A percentile compares a stretch with the other conserved stretches of the same genome.
These are phyloP conservation scores for Eledona agricola DNA, from an alignment of 2,888 invertebrate species.

Conservation along the genomic window DNA sequence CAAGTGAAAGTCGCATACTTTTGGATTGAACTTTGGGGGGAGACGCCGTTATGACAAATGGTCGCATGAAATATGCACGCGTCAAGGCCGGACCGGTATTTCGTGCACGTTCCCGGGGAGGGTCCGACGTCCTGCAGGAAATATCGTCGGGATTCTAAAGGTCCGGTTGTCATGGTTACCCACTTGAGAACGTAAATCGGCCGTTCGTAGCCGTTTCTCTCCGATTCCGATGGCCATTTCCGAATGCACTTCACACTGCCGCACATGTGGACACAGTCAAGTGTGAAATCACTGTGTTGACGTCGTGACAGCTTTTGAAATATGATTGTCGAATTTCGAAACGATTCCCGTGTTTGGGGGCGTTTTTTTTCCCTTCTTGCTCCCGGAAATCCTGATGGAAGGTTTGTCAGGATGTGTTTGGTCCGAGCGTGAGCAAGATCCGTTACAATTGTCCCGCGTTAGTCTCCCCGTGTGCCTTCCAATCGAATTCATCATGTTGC, in stretches of 20 bases:
- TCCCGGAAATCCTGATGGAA: slow-evolving; percentile 25
- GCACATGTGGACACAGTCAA: slow-evolving; percentile 52
- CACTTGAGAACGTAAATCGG: slow-evolving; percentile 56
- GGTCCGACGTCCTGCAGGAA: slow-evolving; percentile 37
- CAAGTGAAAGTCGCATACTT: too few relatives aligned
- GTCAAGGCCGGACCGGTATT: slow-evolving; percentile 15
- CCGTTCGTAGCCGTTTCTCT: slow-evolving; percentile 47
- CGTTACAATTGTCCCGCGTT: slow-evolving; percentile 38
- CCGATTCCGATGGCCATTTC: slow-evolving; percentile 52
- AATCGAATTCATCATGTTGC: slow-evolving; percentile 54
- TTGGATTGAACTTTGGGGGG: too few relatives aligned
- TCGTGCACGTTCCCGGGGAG: slow-evolving; percentile 23
- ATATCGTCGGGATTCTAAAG: slow-evolving; percentile 43
- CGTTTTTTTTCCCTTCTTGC: slow-evolving; percentile 3
- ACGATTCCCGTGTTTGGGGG: slow-evolving; percentile 10
- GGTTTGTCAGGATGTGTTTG: slow-evolving; percentile 34
- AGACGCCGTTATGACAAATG: too few relatives aligned
- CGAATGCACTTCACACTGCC: slow-evolving; percentile 53
- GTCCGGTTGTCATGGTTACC: slow-evolving; percentile 55
- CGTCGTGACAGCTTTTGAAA: slow-evolving; percentile 45
- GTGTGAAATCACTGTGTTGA: slow-evolving; percentile 53
- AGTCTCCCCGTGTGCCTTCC: slow-evolving; percentile 41
- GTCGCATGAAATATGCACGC: slow-evolving; percentile 6
- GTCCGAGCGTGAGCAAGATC: slow-evolving; percentile 29
- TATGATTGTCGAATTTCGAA: slow-evolving; percentile 6